Conservation (phyloP, 2,888 invertebrate genomes). For the Caenorhabditis panamensis region DNA sequence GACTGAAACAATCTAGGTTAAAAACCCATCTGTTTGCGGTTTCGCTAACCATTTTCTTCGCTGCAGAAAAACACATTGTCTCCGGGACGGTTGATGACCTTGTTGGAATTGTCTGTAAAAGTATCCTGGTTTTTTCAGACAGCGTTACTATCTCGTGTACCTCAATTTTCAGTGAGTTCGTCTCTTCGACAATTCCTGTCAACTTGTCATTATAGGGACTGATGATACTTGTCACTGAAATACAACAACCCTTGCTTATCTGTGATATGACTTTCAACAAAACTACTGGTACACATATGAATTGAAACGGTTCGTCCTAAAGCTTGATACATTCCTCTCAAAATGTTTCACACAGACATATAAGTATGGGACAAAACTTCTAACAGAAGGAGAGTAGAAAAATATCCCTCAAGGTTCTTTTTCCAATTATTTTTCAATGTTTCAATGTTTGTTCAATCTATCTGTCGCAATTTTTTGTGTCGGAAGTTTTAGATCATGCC, state of each 20-base stretch:
- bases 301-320: constrained; percentile 27
- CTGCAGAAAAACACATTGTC: constrained; percentile 63
- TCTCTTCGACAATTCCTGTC: constrained; percentile 70
- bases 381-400: too few relatives aligned
- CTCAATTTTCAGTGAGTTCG: constrained; percentile 53
- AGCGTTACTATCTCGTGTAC: neutral
- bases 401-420: constrained; percentile 3
- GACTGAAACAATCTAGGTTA: constrained; percentile 27
- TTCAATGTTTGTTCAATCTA: neutral
- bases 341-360: constrained; percentile 44
- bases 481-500: constrained; percentile 22
- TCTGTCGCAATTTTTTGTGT: neutral
- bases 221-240: constrained; percentile 73
- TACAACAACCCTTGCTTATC: too few relatives aligned
- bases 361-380: constrained; percentile 40
- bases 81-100: constrained; percentile 79
- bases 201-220: constrained; percentile 71
- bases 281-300: constrained; percentile 48
- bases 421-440: neutral
- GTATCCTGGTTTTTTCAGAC: neutral
- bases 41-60: constrained; percentile 32
- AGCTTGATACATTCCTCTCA: constrained; percentile 41
- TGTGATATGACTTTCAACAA: neutral
- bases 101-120: constrained; percentile 65
- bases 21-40: neutral